A percentile compares a stretch with the other conserved stretches of the same genome.
Conservation (phyloP, 2,797 vertebrate genomes). For the Mustela erminea region DNA sequence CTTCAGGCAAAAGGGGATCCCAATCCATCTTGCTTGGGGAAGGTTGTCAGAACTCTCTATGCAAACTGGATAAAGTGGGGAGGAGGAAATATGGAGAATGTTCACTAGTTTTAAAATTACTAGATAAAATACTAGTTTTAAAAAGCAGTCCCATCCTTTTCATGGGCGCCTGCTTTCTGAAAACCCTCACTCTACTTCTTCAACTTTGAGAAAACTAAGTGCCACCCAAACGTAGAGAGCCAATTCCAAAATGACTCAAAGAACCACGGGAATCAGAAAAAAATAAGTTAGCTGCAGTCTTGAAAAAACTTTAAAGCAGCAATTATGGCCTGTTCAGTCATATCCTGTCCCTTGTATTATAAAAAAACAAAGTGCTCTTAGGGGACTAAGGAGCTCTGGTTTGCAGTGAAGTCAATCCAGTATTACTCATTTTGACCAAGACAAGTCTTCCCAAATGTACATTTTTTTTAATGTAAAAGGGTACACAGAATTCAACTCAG, state of each 20-base stretch:
- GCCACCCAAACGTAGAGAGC: neutral
- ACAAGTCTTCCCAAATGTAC: neutral
- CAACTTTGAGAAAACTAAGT: constrained; percentile 12
- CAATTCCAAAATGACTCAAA: constrained; percentile 70
- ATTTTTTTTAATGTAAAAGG: neutral
- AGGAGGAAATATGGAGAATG: neutral
- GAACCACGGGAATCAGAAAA: constrained; percentile 41
- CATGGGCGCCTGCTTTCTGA: neutral
- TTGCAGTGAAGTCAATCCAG: constrained; percentile 60
- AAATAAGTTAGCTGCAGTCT: constrained; percentile 27
- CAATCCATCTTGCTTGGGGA: neutral
- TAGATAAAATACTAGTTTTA: neutral
- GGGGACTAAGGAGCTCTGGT: neutral
- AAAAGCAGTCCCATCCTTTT: constrained; percentile 4
- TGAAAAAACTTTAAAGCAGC: constrained; percentile 62
- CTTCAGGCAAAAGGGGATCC: neutral
- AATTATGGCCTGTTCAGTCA: constrained; percentile 66
- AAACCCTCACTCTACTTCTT: neutral
- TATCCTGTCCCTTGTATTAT: constrained; percentile 57
- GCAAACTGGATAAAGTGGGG: neutral
- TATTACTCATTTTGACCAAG: constrained; percentile 58
- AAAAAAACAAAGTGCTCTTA: constrained; percentile 33
- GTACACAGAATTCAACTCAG: constrained; percentile 28
- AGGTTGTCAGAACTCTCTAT: neutral
- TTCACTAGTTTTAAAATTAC: neutral